phyloP scores from a whole-genome alignment of 2,797 vertebrate genomes.

The Gallinago solitaria region DNA sequence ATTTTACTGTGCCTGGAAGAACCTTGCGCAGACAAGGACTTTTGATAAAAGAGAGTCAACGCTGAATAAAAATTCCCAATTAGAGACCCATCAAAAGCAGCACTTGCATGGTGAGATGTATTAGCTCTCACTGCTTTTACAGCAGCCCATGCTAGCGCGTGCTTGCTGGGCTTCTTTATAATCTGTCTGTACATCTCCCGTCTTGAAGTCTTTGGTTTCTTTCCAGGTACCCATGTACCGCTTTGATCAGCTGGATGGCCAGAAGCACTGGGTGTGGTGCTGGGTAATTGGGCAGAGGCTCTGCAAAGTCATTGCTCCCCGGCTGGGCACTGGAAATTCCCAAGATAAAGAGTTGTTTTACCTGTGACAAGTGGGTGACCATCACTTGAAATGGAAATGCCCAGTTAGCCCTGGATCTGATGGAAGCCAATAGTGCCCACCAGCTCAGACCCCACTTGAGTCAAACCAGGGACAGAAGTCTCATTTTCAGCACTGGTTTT shows the following conservation, averaged over 20 bases:
- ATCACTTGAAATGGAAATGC: neutral
- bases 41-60: slow-evolving; percentile 4
- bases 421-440: neutral
- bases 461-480: neutral
- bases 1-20: neutral
- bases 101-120: neutral
- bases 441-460: neutral
- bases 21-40: neutral
- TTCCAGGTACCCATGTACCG: neutral
- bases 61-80: slow-evolving; percentile 22
- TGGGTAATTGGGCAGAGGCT: neutral
- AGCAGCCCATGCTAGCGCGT: neutral
- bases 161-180: neutral
- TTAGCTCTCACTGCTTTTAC: neutral
- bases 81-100: neutral
- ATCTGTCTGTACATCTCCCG: neutral
- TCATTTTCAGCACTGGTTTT: neutral
- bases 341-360: neutral
- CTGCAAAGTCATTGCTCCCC: neutral
- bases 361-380: neutral
- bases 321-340: neutral
- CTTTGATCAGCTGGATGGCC: neutral
- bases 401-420: neutral
- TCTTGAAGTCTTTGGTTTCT: neutral
- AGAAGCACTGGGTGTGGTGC: neutral